Percentiles rank a stretch among this genome's conserved stretches.
phyloP scores from a whole-genome alignment of 2,888 invertebrate genomes.

The Oscheius sp. region DNA sequence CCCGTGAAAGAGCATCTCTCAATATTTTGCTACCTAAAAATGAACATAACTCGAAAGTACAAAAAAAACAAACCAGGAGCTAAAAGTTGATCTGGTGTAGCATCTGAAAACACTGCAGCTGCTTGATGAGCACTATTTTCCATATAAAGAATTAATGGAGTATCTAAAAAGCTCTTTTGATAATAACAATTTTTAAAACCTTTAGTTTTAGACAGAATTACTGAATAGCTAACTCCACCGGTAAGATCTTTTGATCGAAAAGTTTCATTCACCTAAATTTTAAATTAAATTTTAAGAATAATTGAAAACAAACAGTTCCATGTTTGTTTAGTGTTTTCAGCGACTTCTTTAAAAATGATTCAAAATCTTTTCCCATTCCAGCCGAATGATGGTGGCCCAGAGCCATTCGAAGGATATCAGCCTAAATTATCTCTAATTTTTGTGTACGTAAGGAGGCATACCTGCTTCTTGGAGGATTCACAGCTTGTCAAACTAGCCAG shows the following conservation, averaged over 20 bases:
- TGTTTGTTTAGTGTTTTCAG: slow-evolving; percentile 58
- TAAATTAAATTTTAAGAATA: neutral
- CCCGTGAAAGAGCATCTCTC: slow-evolving; percentile 48
- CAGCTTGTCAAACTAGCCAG: slow-evolving; percentile 65
- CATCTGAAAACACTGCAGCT: slow-evolving; percentile 72
- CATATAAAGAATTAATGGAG: slow-evolving; percentile 72
- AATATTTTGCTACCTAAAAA: slow-evolving; percentile 48
- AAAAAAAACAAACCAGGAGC: slow-evolving; percentile 45
- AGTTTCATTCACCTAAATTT: slow-evolving; percentile 56
- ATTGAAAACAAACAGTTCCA: slow-evolving; percentile 43
- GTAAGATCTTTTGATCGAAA: slow-evolving; percentile 67
- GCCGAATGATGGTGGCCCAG: slow-evolving; percentile 46
- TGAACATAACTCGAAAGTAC: too few species aligned
- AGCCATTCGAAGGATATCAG: slow-evolving; percentile 51
- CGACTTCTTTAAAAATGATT: slow-evolving; percentile 68
- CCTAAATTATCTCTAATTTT: slow-evolving; percentile 3
- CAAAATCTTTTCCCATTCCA: slow-evolving; percentile 69
- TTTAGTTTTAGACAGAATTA: slow-evolving; percentile 63
- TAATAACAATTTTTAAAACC: slow-evolving; percentile 42
- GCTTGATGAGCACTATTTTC: slow-evolving; percentile 66
- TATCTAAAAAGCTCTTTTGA: slow-evolving; percentile 48
- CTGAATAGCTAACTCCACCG: slow-evolving; percentile 66
- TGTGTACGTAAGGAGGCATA: slow-evolving; percentile 34
- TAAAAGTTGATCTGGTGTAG: slow-evolving; percentile 63
- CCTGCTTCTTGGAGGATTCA: slow-evolving; percentile 63